Percentiles rank a stretch among this genome's conserved stretches.
These are phyloP conservation scores for Lacerta viridis DNA, from an alignment of 2,797 vertebrate species.

Conservation along the genomic window DNA sequence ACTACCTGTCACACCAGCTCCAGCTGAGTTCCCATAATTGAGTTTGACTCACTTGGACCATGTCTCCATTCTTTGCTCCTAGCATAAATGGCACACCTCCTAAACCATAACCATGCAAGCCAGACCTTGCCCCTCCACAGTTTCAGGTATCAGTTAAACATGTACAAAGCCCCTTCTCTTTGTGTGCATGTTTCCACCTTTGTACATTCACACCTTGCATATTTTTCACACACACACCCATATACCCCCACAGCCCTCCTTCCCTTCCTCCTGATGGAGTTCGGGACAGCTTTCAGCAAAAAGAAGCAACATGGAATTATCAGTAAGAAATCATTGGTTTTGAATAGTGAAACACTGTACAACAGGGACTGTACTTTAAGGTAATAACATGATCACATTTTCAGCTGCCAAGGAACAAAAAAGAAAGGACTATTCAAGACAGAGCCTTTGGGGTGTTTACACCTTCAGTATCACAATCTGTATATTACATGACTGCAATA, in stretches of 20 bases:
- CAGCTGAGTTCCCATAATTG: no score
- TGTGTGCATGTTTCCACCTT: not conserved
- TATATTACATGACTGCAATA: conserved; percentile 37
- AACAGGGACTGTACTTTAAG: not conserved
- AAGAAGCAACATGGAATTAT: not conserved
- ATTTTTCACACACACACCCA: no score
- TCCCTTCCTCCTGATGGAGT: no score
- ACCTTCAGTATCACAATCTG: conserved; percentile 34
- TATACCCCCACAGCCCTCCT: no score
- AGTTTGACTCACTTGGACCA: not conserved
- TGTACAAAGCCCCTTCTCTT: not conserved
- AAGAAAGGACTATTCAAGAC: not conserved
- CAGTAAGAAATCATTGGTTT: not conserved
- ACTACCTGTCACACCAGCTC: not conserved
- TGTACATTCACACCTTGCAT: not conserved
- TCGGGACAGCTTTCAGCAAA: not conserved
- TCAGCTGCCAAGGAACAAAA: conserved; percentile 10
- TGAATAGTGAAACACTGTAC: not conserved
- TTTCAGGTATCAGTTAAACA: not conserved
- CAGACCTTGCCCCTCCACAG: no score
- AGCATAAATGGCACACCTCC: no score
- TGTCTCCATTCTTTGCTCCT: not conserved
- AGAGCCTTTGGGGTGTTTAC: conserved; percentile 31
- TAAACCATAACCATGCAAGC: not conserved
- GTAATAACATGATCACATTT: not conserved